Evolutionary conservation across 2,113 vertebrate genomes (phyloP), one percentile per base, ranked within the genome.

Genomic region (Mustelus asterias): DNA sequence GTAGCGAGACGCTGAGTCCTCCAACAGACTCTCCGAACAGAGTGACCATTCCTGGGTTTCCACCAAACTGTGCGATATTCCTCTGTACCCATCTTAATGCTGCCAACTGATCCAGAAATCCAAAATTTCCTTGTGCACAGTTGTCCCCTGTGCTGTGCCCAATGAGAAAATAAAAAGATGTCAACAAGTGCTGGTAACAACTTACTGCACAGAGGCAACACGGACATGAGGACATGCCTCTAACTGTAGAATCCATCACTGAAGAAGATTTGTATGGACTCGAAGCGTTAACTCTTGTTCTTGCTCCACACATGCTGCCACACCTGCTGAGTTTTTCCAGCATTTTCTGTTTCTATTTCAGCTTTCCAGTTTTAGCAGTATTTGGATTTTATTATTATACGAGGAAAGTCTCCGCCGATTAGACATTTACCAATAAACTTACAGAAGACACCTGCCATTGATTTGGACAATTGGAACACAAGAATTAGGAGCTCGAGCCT

Each of bases 11-110:
- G 3, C 99, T 99, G 58, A 97, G 0, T 96, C 97, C 98, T 96
- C 98, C 99, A 24, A 98, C 98, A 93, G 99, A 99, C 96, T 98
- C 97, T 60, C 99, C 99, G 97, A 98, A 98, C 60, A 99, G 97
- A 16, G 99, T 99, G 37, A 99, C 98, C 0, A 96, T 98, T 96
- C 96, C 96, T 60, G 98, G 98, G 96, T 99, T 96, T 96, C 98
- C 99, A 96, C 98, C 98, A 96, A 99, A 99, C 96, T 97, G 97
- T 41, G 97, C 96, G 67, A 99, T 99, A 96, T 99, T 98, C 96
- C 98, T 97, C 96, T 98, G 98, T 95, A 98, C 96, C 98, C 98
- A 99, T 22, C 1, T 97, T 96, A 99, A 98, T 1, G 98, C 98
- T 6, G 98, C 97, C 16, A 99, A 95, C 97, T 99, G 99, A 96